Base-by-base conservation (phyloP, 92 coral and sea anemone genomes). In the Porites evermanni region DNA sequence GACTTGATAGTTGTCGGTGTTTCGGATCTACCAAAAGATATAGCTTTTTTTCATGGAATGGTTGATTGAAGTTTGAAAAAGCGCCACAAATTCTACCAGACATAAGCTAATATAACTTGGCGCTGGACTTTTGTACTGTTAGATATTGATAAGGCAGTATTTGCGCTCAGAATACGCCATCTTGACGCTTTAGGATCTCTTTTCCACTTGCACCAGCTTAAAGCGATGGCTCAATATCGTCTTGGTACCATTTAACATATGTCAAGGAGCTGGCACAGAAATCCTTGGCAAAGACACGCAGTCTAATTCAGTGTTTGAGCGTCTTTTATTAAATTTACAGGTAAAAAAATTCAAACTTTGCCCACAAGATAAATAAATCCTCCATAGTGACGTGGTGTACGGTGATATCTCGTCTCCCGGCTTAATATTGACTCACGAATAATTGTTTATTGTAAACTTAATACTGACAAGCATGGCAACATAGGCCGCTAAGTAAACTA, bases 371-470 rank as follows among this genome's bases (percentile, higher is more conserved):
- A 16, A 11, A 21, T 18, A 24, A 59, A 59, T 70, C 68, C n/a
- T 12, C 26, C 7, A 70, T 8, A 61, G 69, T 8, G 64, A n/a
- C 19, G 44, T 81, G 58, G 86, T 26, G 86, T 58, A 56, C 29
- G 13, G 23, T 16, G 74, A 38, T 38, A 38, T 26, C 58, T 51
- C 64, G 21, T 52, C 10, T 16, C 17, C 65, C 18, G 18, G 75
- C 32, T 17, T 18, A 16, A 69, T 81, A 81, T 81, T 81, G 86
- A 70, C 59, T 63, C 86, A 32, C 67, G 19, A 69, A 29, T 29
- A 81, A 81, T 71, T 81, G 86, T 81, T 81, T 81, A 58, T 81
- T 70, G 78, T 58, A 81, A 70, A 81, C 86, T 81, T 81, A 60
- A 77, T 38, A 72, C 47, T 38, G 47, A 3, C 69, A 81, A 81